These are phyloP conservation scores for Crocallis elinguaria DNA, from an alignment of 2,888 invertebrate genomes.

Conservation along the genomic window DNA sequence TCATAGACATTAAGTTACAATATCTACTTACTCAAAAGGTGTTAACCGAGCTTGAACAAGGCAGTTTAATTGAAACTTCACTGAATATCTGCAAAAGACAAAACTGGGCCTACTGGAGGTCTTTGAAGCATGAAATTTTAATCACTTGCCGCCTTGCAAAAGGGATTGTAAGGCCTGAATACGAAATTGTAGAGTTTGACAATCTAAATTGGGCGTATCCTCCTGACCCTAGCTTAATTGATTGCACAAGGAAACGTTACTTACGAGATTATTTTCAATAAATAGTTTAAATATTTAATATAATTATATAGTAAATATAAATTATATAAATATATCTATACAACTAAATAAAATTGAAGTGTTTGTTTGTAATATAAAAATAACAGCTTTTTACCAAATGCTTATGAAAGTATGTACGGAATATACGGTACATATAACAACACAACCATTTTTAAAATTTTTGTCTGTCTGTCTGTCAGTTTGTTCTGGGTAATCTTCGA, in stretches of 20 bases:
- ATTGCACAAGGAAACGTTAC: neutral
- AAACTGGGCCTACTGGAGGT: neutral
- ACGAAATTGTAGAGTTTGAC: constrained; percentile 10
- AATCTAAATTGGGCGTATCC: constrained; percentile 17
- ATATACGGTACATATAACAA: too few relatives aligned
- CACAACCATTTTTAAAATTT: too few relatives aligned
- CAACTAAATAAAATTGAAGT: too few relatives aligned
- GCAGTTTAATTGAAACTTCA: constrained; percentile 12
- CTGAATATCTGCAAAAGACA: constrained; percentile 7
- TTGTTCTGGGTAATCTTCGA: too few relatives aligned
- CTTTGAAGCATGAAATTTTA: constrained; percentile 26
- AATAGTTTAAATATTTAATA: too few relatives aligned
- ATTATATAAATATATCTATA: too few relatives aligned
- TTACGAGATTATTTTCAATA: neutral
- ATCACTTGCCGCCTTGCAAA: constrained; percentile 23
- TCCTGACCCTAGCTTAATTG: neutral
- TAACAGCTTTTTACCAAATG: too few relatives aligned
- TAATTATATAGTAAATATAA: too few relatives aligned
- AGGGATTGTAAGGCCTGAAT: constrained; percentile 15
- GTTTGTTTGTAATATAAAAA: too few relatives aligned
- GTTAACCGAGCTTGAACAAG: constrained; percentile 3
- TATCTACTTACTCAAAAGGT: neutral
- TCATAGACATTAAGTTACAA: neutral
- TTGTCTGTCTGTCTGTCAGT: too few relatives aligned
- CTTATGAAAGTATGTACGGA: too few relatives aligned